Conservation (phyloP, 2,888 invertebrate genomes). For the Amblyjoppa fuscipennis region DNA sequence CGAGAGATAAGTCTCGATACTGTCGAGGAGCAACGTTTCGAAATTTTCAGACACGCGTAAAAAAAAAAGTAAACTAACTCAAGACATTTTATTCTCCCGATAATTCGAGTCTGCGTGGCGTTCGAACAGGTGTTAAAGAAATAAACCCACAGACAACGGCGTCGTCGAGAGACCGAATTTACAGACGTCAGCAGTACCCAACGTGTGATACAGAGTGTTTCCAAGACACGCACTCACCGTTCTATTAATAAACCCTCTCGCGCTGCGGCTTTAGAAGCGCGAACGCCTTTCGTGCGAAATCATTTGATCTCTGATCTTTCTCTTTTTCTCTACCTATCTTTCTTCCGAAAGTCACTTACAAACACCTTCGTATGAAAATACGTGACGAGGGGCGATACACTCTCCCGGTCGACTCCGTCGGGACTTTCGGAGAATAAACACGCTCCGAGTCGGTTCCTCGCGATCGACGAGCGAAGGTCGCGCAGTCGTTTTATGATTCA, state of each 20-base stretch:
- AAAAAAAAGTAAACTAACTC: background rate
- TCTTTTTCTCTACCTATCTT: background rate
- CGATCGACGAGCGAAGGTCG: slow-evolving; percentile 59
- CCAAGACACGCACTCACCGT: slow-evolving; percentile 52
- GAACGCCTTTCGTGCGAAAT: slow-evolving; percentile 38
- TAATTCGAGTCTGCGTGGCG: background rate
- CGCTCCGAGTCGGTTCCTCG: slow-evolving; percentile 34
- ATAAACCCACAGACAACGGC: slow-evolving; percentile 16
- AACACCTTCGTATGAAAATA: slow-evolving; percentile 16
- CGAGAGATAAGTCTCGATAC: background rate
- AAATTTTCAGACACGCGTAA: slow-evolving; percentile 3
- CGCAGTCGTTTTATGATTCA: slow-evolving; percentile 60
- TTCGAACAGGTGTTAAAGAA: background rate
- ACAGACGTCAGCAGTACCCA: slow-evolving; percentile 53
- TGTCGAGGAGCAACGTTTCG: background rate
- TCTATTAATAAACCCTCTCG: slow-evolving; percentile 73
- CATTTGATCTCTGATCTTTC: slow-evolving; percentile 25
- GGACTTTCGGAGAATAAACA: slow-evolving; percentile 33
- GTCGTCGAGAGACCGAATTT: slow-evolving; percentile 15
- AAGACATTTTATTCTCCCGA: slow-evolving; percentile 18
- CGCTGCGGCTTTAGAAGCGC: slow-evolving; percentile 16
- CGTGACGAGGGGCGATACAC: background rate
- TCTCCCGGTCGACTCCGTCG: slow-evolving; percentile 19
- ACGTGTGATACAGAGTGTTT: slow-evolving; percentile 39
- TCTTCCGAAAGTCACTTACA: slow-evolving; percentile 4